Evolutionary conservation across 2,113 vertebrate species (phyloP).

Genomic region (Neogale vison): DNA sequence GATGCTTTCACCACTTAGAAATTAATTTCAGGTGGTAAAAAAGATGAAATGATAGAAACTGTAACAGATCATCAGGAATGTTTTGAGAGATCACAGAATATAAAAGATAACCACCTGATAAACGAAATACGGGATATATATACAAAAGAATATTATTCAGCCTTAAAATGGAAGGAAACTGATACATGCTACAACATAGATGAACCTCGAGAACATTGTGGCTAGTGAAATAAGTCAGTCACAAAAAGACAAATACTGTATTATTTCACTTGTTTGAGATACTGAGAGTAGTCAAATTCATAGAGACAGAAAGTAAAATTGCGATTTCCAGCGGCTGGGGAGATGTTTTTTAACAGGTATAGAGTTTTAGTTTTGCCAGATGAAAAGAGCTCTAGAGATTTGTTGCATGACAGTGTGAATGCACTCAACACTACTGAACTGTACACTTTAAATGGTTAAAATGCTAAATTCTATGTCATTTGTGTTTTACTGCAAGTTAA

Average conservation of each 20-base stretch:
- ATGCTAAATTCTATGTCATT: not conserved
- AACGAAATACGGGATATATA: not conserved
- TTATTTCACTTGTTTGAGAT: not conserved
- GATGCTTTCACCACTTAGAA: not conserved
- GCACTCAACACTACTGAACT: not conserved
- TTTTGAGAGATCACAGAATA: not conserved
- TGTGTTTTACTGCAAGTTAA: not conserved
- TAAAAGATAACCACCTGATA: not conserved
- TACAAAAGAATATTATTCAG: not conserved
- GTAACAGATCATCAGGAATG: not conserved
- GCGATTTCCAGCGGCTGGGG: not conserved
- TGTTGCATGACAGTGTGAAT: not conserved
- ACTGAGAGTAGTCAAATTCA: not conserved
- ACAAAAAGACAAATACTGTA: not conserved
- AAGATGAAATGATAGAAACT: not conserved
- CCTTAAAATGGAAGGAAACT: not conserved
- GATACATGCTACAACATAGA: not conserved
- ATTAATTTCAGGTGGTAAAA: not conserved
- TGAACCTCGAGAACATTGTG: not conserved
- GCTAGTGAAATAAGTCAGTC: not conserved
- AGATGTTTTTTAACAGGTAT: not conserved
- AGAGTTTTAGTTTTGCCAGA: not conserved
- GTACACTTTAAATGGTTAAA: not conserved
- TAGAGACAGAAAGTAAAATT: not conserved
- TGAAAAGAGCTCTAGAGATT: not conserved